Evolutionary conservation across 2,888 invertebrate genomes (phyloP), one percentile per base, ranked within the genome.

Genomic region (Neuroscelio doddi): DNA sequence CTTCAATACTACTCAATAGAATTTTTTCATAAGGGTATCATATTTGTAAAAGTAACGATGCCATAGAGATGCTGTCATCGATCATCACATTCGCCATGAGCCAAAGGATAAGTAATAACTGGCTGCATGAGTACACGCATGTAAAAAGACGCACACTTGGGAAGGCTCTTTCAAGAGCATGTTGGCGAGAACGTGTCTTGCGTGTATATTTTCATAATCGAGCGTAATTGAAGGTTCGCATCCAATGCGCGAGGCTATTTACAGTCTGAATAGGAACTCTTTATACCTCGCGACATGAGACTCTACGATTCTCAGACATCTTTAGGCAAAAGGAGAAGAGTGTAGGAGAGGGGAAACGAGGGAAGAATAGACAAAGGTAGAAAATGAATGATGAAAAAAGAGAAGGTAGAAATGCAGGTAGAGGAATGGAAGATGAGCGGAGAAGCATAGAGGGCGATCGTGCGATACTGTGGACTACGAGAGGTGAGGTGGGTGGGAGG

Each of bases 211-310:
- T 58, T 61, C 67, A 68, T 73, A 72, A 71, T 71, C 64, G 69
- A 67, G 71, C 64, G 75, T 77, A 76, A 77, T 77, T 74, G 76
- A 74, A 71, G 75, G 74, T 71, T 75, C 68, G 69, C 62, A 61
- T 71, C 63, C 67, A 61, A 50, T 70, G 70, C 67, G 69, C 74
- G 65, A 56, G 68, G 51, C 64, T 67, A 75, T 75, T 74, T 76
- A 68, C 72, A 72, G 65, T 75, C 67, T 74, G 76, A 76, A 76
- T 74, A 55, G 63, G 62, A 63, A 59, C 67, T 66, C 67, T 65
- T 67, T 69, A 61, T 68, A 68, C 74, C 67, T 71, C 73, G 68
- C 52, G 68, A 64, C 64, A 56, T 56, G 56, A 65, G 68, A 62
- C 55, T 29, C 52, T 51, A 21, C 34, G 55, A 46, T 57, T 55